Base-by-base conservation (phyloP, 1,140 invertebrate genomes). In the Catajapyx aquilonaris region DNA sequence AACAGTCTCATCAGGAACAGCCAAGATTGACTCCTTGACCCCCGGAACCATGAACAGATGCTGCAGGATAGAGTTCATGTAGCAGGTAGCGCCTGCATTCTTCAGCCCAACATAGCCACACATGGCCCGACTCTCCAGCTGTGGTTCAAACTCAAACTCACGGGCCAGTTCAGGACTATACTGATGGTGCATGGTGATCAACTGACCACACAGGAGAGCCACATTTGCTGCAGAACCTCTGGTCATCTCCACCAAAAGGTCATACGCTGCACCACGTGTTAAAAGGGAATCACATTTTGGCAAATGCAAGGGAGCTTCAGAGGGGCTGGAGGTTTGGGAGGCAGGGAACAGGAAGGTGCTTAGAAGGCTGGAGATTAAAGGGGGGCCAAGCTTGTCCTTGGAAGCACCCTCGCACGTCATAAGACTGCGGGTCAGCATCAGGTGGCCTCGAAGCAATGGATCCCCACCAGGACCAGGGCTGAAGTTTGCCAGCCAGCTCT, bases 11-110 rank as follows among this genome's bases (percentile, higher is more conserved):
- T 60, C 56, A 32, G 64, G 56, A 20, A 59, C 53, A 15, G 52
- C 48, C 31, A 69, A 47, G 35, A 69, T 57, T 20, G 60, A 54
- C 43, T 61, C 55, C 17, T 58, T 46, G 4, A 69, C 53, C 17
- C 61, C 57, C 28, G 60, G 60, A n/a, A 66, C 61, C 54, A 65
- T 58, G 44, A 60, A 68, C 20, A 68, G 46, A 52, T 68, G 65
- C 44, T 71, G 68, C 35, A 71, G 49, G 11, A 71, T 62, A 25
- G 63, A 66, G 48, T 71, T 71, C 67, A 71, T 71, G 49, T 71
- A 71, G 44, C 68, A 71, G 4, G 68, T 71, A 13, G 68, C 68
- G 33, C 69, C 68, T 38, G 64, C 68, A 55, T 70, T 70, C 49
- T 69, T 71, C 35, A 70, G 45, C 13, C 68, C 67, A 16, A 71